Evolutionary conservation across 2,113 vertebrate species (phyloP).

Genomic region (Scophthalmus maximus): DNA sequence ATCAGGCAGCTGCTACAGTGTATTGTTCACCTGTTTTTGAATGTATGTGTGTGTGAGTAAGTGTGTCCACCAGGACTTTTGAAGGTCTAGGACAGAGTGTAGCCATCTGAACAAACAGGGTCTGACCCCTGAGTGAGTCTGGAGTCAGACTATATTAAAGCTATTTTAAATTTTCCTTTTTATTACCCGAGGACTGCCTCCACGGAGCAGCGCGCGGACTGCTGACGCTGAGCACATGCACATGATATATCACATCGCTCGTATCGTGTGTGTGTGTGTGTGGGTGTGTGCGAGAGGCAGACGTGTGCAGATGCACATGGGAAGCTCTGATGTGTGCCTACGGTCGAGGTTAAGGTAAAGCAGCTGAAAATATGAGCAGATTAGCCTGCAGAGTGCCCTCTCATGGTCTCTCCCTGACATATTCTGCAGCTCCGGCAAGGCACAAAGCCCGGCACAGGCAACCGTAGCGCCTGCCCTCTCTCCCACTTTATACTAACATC

Average conservation of each 20-base stretch:
- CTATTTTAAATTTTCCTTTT: constrained; percentile 26
- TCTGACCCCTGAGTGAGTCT: constrained; percentile 31
- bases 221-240: constrained; percentile 48
- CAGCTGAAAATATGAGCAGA: constrained; percentile 34
- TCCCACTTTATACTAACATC: constrained; percentile 52
- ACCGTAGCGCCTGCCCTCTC: constrained; percentile 34
- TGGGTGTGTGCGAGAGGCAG: constrained; percentile 37
- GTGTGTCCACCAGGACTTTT: constrained; percentile 19
- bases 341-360: constrained; percentile 30
- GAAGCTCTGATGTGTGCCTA: constrained; percentile 26
- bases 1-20: constrained; percentile 50
- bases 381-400: constrained; percentile 68
- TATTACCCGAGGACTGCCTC: constrained; percentile 31
- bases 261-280: neutral
- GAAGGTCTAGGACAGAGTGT: neutral
- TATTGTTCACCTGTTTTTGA: constrained; percentile 44
- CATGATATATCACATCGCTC: constrained; percentile 58
- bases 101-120: constrained; percentile 11
- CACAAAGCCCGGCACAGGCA: constrained; percentile 62
- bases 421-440: constrained; percentile 63
- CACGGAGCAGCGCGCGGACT: constrained; percentile 5
- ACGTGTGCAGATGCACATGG: constrained; percentile 31
- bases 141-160: constrained; percentile 12
- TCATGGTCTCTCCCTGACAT: constrained; percentile 63
- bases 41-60: neutral